These are phyloP conservation scores for Lycophotia porphyrea DNA, from an alignment of 2,888 invertebrate genomes.

Conservation along the genomic window DNA sequence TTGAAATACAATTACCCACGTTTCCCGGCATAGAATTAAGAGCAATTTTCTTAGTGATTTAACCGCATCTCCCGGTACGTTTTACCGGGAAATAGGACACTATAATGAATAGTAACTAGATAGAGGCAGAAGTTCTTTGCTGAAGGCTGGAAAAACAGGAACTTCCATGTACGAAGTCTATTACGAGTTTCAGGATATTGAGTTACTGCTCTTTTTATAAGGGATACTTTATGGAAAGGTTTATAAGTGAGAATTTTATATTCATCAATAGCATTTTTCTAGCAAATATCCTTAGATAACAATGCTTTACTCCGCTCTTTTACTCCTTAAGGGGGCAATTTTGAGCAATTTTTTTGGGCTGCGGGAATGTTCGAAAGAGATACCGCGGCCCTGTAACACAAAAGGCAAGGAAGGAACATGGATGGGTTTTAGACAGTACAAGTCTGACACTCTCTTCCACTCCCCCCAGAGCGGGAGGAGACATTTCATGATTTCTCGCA, in stretches of 20 bases:
- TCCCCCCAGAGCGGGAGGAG: no score
- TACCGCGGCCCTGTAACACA: no score
- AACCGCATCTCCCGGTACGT: conserved; percentile 44
- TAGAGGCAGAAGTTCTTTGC: conserved; percentile 11
- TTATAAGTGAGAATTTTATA: not conserved
- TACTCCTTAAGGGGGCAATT: not conserved
- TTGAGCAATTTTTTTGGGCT: no score
- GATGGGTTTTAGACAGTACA: no score
- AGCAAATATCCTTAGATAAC: not conserved
- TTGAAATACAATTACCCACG: conserved; percentile 44
- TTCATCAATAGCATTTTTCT: not conserved
- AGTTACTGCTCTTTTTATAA: not conserved
- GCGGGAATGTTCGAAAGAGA: no score
- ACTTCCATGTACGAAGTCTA: not conserved
- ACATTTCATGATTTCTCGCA: no score
- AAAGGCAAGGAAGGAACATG: no score
- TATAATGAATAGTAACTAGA: conserved; percentile 53
- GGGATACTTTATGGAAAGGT: not conserved
- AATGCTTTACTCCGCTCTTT: not conserved
- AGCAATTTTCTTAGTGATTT: conserved; percentile 66
- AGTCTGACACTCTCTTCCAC: no score
- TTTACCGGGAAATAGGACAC: conserved; percentile 58
- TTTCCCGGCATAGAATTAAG: conserved; percentile 51
- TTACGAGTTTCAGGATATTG: not conserved
- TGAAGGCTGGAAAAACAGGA: not conserved